phyloP scores from a whole-genome alignment of 2,113 vertebrate species.

The Ptilorrhoa leucosticta region DNA sequence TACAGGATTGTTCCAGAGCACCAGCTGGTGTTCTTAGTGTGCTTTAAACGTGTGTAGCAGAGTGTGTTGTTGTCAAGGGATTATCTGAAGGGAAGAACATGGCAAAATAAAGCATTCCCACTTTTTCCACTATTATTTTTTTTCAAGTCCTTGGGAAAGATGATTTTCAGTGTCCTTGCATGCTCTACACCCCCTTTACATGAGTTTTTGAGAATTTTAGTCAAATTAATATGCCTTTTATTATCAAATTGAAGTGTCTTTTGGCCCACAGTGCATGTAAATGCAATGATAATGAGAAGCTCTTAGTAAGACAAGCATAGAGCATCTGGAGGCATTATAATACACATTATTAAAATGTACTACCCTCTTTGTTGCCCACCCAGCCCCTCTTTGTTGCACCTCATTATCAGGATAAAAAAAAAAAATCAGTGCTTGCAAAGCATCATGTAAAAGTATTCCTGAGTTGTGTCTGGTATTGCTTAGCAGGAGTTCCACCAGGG shows the following conservation, averaged over 20 bases:
- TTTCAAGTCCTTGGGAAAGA: not conserved
- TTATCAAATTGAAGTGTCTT: constrained; percentile 6
- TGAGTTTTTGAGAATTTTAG: not conserved
- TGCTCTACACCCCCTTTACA: not conserved
- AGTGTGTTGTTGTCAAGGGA: not conserved
- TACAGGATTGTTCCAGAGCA: not conserved
- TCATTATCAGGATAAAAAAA: not conserved
- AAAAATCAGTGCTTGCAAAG: not conserved
- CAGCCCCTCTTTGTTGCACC: not conserved
- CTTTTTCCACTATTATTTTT: not conserved
- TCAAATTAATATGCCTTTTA: constrained; percentile 47
- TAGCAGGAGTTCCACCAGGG: not conserved
- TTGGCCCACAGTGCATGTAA: constrained; percentile 18
- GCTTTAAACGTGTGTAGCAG: not conserved
- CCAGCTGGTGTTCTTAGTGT: not conserved
- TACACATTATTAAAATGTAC: not conserved
- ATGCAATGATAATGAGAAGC: constrained; percentile 58
- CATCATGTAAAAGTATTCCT: not conserved
- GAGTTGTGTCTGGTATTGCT: not conserved
- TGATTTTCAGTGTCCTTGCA: not conserved
- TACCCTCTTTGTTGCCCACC: not conserved
- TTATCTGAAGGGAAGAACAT: not conserved
- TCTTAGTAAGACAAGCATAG: not conserved
- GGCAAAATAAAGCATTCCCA: not conserved
- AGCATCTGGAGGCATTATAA: constrained; percentile 34